phyloP scores from a whole-genome alignment of 2,797 vertebrate species.

The Microctenopoma steveboyesi region DNA sequence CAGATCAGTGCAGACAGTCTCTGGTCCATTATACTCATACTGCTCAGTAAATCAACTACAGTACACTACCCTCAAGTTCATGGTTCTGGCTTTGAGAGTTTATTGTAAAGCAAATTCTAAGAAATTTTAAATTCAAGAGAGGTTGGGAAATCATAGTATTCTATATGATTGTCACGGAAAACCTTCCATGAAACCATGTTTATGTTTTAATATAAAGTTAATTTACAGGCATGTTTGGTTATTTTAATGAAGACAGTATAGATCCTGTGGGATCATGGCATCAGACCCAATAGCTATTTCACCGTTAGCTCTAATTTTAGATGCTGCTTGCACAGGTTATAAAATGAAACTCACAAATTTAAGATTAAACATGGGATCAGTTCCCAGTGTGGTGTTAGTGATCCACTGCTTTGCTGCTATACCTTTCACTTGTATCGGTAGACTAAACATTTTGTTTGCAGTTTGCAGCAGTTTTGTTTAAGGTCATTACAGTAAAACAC shows the following conservation, averaged over 20 bases:
- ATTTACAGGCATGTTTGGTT: too few relatives aligned
- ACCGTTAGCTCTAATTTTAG: too few relatives aligned
- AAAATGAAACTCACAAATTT: too few relatives aligned
- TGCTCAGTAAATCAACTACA: slow-evolving; percentile 73
- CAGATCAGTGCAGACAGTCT: slow-evolving; percentile 62
- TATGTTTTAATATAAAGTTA: background rate
- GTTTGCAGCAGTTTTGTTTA: too few relatives aligned
- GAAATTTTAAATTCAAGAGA: slow-evolving; percentile 30
- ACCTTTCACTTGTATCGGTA: too few relatives aligned
- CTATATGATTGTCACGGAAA: background rate
- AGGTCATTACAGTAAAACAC: too few relatives aligned
- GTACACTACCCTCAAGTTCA: slow-evolving; percentile 47
- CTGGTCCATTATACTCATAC: slow-evolving; percentile 60
- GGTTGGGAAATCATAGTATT: slow-evolving; percentile 3
- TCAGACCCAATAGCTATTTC: background rate
- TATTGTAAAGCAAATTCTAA: slow-evolving; percentile 40
- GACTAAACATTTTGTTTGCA: too few relatives aligned
- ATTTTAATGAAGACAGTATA: background rate
- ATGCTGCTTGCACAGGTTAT: too few relatives aligned
- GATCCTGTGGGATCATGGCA: background rate
- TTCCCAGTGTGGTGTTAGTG: too few relatives aligned
- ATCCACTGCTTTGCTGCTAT: too few relatives aligned
- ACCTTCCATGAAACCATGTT: background rate
- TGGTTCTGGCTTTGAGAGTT: slow-evolving; percentile 43
- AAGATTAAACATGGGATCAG: too few relatives aligned